Percentiles rank a stretch among this genome's conserved stretches.
Evolutionary conservation across 2,113 vertebrate genomes (phyloP).

Genomic region (Paracanthobrama guichenoti): DNA sequence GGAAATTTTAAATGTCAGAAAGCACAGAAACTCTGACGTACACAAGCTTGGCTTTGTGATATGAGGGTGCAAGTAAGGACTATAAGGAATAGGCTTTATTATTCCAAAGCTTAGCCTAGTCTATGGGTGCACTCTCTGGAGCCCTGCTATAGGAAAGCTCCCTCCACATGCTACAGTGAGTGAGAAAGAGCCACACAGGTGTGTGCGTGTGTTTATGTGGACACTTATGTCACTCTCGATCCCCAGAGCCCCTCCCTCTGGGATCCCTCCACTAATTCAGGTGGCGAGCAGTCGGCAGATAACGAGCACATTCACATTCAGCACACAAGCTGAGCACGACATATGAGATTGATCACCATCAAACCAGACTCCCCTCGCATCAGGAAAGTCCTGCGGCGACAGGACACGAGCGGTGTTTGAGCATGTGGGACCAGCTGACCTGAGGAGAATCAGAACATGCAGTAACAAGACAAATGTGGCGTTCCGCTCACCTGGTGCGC

Average conservation of each 20-base stretch:
- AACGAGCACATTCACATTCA: slow-evolving; percentile 32
- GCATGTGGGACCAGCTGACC: slow-evolving; percentile 36
- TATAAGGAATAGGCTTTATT: not conserved
- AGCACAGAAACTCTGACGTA: not conserved
- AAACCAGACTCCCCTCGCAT: slow-evolving; percentile 14
- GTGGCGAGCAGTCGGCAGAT: not conserved
- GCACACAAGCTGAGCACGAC: slow-evolving; percentile 8
- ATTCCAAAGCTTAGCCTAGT: not conserved
- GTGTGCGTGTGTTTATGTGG: slow-evolving; percentile 27
- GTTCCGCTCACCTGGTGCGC: slow-evolving; percentile 31
- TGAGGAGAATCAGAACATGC: slow-evolving; percentile 39
- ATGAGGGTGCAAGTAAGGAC: not conserved
- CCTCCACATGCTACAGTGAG: slow-evolving; percentile 1
- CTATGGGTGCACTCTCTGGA: not conserved
- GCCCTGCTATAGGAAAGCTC: not conserved
- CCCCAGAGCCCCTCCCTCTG: slow-evolving; percentile 29
- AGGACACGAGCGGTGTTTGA: slow-evolving; percentile 23
- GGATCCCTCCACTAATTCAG: slow-evolving; percentile 15
- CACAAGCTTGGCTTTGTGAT: not conserved
- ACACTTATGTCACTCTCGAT: slow-evolving; percentile 19
- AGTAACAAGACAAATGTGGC: slow-evolving; percentile 31
- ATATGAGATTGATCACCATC: slow-evolving; percentile 33
- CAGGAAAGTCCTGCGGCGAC: slow-evolving; percentile 31
- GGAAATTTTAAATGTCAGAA: not conserved
- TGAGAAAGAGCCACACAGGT: not conserved